Conservation (phyloP, 2,113 vertebrate genomes). For the Riparia riparia region DNA sequence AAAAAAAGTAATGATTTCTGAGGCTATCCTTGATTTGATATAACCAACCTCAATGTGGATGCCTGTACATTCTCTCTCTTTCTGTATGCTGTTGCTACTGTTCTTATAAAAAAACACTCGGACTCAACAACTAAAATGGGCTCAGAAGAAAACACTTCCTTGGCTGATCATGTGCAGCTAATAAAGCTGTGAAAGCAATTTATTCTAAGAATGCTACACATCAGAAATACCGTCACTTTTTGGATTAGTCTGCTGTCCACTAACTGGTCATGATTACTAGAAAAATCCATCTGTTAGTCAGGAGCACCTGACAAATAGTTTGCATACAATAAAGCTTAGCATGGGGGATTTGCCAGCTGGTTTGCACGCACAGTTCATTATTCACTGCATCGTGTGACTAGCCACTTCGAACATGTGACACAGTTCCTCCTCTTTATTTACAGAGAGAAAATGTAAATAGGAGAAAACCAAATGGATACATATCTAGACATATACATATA, state of each 20-base stretch:
- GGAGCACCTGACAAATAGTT: slow-evolving; percentile 36
- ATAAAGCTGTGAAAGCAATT: not conserved
- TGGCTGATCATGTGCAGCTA: not conserved
- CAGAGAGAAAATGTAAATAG: not conserved
- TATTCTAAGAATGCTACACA: not conserved
- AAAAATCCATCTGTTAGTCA: slow-evolving; percentile 30
- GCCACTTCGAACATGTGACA: not conserved
- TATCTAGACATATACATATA: not conserved
- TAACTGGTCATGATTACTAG: not conserved
- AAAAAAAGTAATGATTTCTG: not conserved
- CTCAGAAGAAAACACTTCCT: not conserved
- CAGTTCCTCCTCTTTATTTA: not conserved
- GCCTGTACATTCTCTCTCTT: not conserved
- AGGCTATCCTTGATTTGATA: not conserved
- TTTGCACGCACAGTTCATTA: not conserved
- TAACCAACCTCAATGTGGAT: not conserved
- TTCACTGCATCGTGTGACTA: not conserved
- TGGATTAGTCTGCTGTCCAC: slow-evolving; percentile 10
- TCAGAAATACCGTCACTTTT: not conserved
- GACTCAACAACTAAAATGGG: not conserved
- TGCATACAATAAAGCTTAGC: slow-evolving; percentile 46
- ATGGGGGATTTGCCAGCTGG: not conserved
- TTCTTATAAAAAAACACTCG: not conserved
- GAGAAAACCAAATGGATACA: not conserved
- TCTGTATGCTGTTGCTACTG: not conserved